Conservation (phyloP, 2,113 vertebrate species). For the Megalops atlanticus region DNA sequence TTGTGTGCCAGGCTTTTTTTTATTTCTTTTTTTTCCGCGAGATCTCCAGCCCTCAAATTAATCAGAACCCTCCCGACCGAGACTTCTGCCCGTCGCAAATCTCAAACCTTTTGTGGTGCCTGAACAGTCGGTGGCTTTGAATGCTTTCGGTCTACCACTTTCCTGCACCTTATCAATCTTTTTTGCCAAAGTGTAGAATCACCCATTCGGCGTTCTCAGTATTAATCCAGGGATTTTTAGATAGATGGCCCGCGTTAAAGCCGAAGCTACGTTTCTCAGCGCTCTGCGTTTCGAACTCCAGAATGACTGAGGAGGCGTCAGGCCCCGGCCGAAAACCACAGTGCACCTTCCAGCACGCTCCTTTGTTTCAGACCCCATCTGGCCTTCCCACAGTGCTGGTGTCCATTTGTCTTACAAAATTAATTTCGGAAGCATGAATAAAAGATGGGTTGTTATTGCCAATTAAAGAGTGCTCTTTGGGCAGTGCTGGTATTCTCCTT, state of each 20-base stretch:
- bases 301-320: not conserved
- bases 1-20: not conserved
- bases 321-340: not conserved
- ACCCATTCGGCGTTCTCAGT: too few species aligned
- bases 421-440: not conserved
- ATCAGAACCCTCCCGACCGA: too few species aligned
- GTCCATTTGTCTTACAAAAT: not conserved
- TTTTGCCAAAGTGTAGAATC: too few species aligned
- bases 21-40: too few species aligned
- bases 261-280: not conserved
- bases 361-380: not conserved
- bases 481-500: not conserved
- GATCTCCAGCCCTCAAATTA: not conserved
- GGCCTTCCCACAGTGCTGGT: not conserved
- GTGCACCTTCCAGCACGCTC: not conserved
- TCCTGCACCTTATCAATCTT: too few species aligned
- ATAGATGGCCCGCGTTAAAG: not conserved
- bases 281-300: not conserved
- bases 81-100: not conserved
- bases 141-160: too few species aligned
- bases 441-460: constrained; percentile 14
- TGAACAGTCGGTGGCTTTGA: too few species aligned
- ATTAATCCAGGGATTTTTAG: too few species aligned
- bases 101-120: not conserved
- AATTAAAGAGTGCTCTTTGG: not conserved